Conservation (phyloP, 2,797 vertebrate genomes). For the Tokudaia tokunoshimensis region DNA sequence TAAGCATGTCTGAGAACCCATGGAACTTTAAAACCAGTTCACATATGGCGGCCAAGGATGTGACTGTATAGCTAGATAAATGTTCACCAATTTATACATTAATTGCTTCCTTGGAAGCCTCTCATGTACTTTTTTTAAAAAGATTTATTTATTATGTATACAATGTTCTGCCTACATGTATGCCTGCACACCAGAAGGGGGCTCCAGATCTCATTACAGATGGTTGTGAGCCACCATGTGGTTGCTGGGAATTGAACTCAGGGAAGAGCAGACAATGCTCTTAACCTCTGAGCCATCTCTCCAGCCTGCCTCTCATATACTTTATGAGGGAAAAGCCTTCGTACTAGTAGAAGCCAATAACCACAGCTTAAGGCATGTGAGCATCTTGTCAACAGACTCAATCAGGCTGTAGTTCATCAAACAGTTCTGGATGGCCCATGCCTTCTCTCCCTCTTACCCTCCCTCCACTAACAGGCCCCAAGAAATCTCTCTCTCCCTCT, state of each 20-base stretch:
- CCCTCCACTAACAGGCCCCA: not conserved
- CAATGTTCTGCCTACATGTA: too few relatives aligned
- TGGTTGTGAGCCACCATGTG: too few relatives aligned
- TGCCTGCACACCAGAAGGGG: too few relatives aligned
- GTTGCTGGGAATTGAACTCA: too few relatives aligned
- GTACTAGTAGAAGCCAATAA: not conserved
- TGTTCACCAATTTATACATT: not conserved
- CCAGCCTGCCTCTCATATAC: not conserved
- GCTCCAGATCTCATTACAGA: too few relatives aligned
- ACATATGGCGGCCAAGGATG: not conserved
- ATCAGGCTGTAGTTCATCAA: not conserved
- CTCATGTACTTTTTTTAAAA: not conserved
- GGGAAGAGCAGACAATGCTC: too few relatives aligned
- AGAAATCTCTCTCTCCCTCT: not conserved
- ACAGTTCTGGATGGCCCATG: not conserved
- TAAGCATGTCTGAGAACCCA: not conserved
- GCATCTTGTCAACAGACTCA: not conserved
- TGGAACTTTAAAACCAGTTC: not conserved
- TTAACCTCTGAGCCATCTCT: too few relatives aligned
- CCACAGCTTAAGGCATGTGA: not conserved
- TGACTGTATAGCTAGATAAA: not conserved
- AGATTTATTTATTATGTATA: too few relatives aligned
- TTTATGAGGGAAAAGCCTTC: not conserved
- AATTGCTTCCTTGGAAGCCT: not conserved
- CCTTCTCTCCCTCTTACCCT: not conserved